Base-by-base conservation (phyloP, 2,888 invertebrate genomes). In the Mesorhabditis belari region DNA sequence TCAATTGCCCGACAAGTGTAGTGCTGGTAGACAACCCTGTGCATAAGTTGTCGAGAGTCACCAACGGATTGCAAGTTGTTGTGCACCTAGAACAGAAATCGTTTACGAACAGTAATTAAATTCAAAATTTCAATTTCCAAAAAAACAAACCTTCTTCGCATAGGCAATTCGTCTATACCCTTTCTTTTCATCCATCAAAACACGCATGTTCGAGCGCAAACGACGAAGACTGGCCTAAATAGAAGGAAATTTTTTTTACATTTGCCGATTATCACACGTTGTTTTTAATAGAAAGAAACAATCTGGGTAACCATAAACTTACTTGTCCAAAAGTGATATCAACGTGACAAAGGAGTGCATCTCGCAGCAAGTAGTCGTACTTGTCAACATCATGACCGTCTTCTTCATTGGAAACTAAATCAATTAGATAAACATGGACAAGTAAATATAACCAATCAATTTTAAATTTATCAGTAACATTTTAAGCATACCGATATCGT, bases 361-460 rank as follows among this genome's bases (percentile, higher is more conserved):
- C 88, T 24, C 88, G 83, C 21, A 85, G 81, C 54, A 88, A 82
- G 75, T 88, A 88, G 73, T 88, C 88, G 85, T 86, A 87, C 76
- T 68, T 69, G 58, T 72, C 74, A 6, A 77, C 75, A 59, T 77
- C 77, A 23, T 72, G 63, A 9, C 71, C 68, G 29, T 58, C 60
- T 27, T 56, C 25, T 4, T 64, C 59, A 58, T 77, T 77, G 12
- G 65, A 62, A 21, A 70, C 68, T 35, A n/a, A 35, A 35, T 17
- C 12, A 35, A 17, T 2, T 9, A n/a, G 44, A 9, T 35, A 35
- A 35, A 35, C n/a, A n/a, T 9, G 44, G 44, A 35, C 44, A 35
- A n/a, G 44, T n/a, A 12, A 69, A 63, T 17, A n/a, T n/a, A 35
- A 35, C 44, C 88, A n/a, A 0, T 88, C 87, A 79, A 88, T 87